Base-by-base conservation (phyloP, 2,113 vertebrate genomes). In the Condylura cristata region DNA sequence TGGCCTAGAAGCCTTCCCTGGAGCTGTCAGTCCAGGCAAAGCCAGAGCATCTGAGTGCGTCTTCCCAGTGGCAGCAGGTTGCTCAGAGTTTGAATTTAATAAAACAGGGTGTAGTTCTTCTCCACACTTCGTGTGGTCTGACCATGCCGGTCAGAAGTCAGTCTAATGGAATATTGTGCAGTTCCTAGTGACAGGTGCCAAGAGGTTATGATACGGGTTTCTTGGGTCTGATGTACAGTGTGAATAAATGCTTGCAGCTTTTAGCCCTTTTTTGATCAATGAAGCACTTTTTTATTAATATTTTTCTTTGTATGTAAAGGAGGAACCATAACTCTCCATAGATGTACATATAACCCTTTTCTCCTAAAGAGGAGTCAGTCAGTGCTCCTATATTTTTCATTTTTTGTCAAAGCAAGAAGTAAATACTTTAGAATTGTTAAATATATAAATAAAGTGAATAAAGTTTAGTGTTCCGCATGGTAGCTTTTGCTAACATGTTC, bases 371-470 rank as follows among this genome's bases (percentile, higher is more conserved):
- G 97, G 97, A 98, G 97, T 95, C 90, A 96, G 89, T 96, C 94
- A 97, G 87, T 95, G 97, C 98, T 98, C 98, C 98, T 98, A 94
- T 98, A 98, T 98, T 98, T 98, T 98, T 98, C 97, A 97, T 98
- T 98, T 98, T 98, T 98, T 98, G 98, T 98, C 98, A 98, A 98
- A 98, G 97, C 97, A 65, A 98, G 98, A 98, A 98, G 98, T 98
- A 98, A 98, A 98, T 98, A 98, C 98, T 98, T 98, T 98, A 99
- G 98, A 98, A 97, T 96, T 98, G 98, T 98, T 98, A 98, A 98
- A 98, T 98, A 98, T 98, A 98, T 98, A 98, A 98, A 98, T 98
- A 98, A 98, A 98, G 97, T 97, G 94, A 98, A 98, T 98, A 98
- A 99, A 99, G 97, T 98, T 98, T 96, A 98, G 98, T 97, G 97